phyloP scores from a whole-genome alignment of 92 coral and sea anemone species.

The Zoanthus sociatus region DNA sequence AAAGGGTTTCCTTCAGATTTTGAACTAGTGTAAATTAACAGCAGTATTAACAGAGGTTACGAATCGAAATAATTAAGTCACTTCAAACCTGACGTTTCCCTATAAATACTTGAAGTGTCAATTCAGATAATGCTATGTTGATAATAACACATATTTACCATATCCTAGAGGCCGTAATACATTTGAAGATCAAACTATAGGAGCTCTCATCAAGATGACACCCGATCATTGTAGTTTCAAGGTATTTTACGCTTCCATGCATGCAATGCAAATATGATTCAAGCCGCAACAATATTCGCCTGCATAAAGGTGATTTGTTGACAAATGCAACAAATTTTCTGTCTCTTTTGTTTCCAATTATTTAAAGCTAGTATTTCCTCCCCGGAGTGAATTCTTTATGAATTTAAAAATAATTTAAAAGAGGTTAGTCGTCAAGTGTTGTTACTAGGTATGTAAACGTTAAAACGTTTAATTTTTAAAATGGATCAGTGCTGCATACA shows the following conservation, averaged over 20 bases:
- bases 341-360: neutral
- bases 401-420: no score
- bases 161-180: neutral
- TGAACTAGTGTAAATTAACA: neutral
- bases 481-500: no score
- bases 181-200: neutral
- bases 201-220: conserved; percentile 14
- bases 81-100: no score
- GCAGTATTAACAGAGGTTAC: neutral
- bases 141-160: neutral
- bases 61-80: no score
- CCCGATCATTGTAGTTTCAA: neutral
- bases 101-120: neutral
- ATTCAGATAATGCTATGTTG: neutral
- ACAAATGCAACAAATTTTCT: neutral
- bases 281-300: neutral
- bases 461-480: no score
- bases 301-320: neutral
- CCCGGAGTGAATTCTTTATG: no score
- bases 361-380: neutral
- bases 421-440: no score
- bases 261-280: conserved; percentile 12
- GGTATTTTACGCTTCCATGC: neutral
- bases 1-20: neutral
- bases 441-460: no score